Conservation (phyloP, 2,888 invertebrate genomes). For the Oscheius onirici region DNA sequence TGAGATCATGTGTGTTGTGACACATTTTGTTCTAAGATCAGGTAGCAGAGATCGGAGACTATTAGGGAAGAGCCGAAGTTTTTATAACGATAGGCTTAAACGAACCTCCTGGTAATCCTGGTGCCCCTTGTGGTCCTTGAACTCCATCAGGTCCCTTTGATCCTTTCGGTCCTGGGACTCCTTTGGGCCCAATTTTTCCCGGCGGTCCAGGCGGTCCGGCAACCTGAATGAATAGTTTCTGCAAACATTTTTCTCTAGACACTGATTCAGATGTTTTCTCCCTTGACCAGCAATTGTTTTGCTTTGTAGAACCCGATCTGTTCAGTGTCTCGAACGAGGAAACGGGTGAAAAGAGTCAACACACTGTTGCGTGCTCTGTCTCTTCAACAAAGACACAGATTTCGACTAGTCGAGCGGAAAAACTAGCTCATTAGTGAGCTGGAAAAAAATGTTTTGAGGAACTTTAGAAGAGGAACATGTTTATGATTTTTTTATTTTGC, state of each 20-base stretch:
- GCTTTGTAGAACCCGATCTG: neutral
- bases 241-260: neutral
- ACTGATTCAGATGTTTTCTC: neutral
- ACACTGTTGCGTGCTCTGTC: neutral
- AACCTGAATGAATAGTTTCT: slow-evolving; percentile 36
- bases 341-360: neutral
- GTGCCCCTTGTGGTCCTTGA: slow-evolving; percentile 51
- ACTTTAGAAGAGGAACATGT: no score
- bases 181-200: slow-evolving; percentile 49
- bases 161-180: slow-evolving; percentile 48
- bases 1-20: no score
- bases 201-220: slow-evolving; percentile 56
- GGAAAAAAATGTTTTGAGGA: no score
- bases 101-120: slow-evolving; percentile 47
- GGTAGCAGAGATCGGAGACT: neutral
- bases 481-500: no score
- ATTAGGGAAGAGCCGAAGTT: neutral
- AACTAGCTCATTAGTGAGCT: no score
- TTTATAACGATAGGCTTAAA: neutral
- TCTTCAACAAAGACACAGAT: no score
- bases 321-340: neutral
- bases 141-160: slow-evolving; percentile 47
- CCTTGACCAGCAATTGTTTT: neutral
- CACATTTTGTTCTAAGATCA: neutral
- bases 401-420: no score